A percentile compares a stretch with the other conserved stretches of the same genome.
Evolutionary conservation across 2,797 vertebrate genomes (phyloP).

Genomic region (Pristis pectinata): DNA sequence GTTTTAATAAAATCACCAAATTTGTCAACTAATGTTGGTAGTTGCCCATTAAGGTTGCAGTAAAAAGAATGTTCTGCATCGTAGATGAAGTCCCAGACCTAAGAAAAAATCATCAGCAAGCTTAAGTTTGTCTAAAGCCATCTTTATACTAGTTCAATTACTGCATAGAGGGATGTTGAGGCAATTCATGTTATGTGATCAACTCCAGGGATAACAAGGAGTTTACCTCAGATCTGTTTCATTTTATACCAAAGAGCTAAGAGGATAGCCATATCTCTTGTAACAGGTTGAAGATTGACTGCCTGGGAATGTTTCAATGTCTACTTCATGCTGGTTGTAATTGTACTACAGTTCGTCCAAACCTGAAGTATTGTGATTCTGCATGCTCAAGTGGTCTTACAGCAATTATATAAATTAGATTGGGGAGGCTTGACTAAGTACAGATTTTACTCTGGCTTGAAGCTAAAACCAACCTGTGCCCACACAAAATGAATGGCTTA

Average conservation of each 20-base stretch:
- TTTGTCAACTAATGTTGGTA: background rate
- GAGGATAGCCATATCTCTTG: background rate
- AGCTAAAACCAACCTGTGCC: background rate
- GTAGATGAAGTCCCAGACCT: background rate
- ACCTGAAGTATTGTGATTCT: background rate
- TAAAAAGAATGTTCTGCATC: background rate
- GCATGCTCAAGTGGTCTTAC: background rate
- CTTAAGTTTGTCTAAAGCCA: background rate
- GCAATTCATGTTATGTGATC: background rate
- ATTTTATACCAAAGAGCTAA: background rate
- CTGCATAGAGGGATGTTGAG: background rate
- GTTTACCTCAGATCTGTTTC: background rate
- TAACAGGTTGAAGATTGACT: background rate
- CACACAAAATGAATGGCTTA: background rate
- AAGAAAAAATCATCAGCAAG: background rate
- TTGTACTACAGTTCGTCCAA: background rate
- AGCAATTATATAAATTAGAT: background rate
- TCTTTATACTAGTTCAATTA: background rate
- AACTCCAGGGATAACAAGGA: background rate
- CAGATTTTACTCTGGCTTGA: background rate
- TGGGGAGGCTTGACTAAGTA: background rate
- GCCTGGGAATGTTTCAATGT: background rate
- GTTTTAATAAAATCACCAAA: background rate
- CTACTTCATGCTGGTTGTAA: background rate
- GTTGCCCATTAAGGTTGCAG: background rate